Conservation (phyloP, 2,113 vertebrate genomes). For the Tragulus kanchil region DNA sequence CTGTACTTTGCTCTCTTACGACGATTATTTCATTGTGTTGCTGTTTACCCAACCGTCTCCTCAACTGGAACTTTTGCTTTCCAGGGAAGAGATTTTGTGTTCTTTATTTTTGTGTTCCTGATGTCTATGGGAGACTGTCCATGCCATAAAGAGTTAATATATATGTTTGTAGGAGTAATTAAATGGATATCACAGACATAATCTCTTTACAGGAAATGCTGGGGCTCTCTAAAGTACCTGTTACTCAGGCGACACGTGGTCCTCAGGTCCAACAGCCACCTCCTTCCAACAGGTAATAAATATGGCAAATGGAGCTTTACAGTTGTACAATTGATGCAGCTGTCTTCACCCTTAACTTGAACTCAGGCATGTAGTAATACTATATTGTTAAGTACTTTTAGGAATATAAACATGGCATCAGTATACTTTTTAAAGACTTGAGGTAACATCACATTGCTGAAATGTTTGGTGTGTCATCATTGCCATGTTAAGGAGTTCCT, state of each 20-base stretch:
- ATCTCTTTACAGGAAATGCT: constrained; percentile 94
- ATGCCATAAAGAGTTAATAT: background rate
- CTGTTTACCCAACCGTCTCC: background rate
- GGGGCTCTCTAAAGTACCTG: constrained; percentile 94
- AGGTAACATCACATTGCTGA: background rate
- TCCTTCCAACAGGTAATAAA: constrained; percentile 94
- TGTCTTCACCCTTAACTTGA: constrained; percentile 48
- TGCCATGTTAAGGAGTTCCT: constrained; percentile 50
- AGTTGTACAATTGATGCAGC: constrained; percentile 1
- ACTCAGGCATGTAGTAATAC: background rate
- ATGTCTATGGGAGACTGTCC: background rate
- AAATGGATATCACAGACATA: constrained; percentile 4
- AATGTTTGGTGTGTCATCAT: constrained; percentile 23
- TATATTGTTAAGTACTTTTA: constrained; percentile 49
- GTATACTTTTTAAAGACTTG: constrained; percentile 24
- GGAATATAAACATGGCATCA: background rate
- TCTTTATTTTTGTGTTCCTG: constrained; percentile 53
- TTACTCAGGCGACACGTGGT: constrained; percentile 92
- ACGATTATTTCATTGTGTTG: background rate
- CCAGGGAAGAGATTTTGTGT: constrained; percentile 20
- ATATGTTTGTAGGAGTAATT: constrained; percentile 56
- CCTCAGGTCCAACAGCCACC: constrained; percentile 93
- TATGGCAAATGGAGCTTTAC: constrained; percentile 11
- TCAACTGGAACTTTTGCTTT: constrained; percentile 1
- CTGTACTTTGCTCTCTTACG: background rate